Base-by-base conservation (phyloP, 1,140 invertebrate genomes). In the Cephus cinctus region DNA sequence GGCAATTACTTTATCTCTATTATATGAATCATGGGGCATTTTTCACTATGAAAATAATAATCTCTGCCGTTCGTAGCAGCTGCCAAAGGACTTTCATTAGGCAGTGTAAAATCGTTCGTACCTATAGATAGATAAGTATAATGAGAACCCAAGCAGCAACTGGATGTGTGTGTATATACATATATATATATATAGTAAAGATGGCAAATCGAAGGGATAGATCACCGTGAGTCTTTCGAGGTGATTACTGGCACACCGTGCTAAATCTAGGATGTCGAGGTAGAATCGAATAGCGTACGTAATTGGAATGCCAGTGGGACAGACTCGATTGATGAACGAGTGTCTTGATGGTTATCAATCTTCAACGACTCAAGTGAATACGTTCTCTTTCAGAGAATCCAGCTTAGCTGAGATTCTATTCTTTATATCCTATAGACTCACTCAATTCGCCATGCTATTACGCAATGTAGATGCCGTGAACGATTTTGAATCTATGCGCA, bases 231-330 rank as follows among this genome's bases (percentile, higher is more conserved):
- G 6, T n/a, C 25, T 8, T n/a, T 27, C n/a, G 8, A n/a, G n/a
- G n/a, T 27, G 25, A 12, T 3, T 30, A 12, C 4, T 12, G 11
- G 2, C 27, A 30, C 12, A 12, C 27, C 27, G 2, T 9, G 1
- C 9, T 30, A 30, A 11, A 12, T 12, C 9, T 30, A 30, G 11
- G 9, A 30, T 12, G n/a, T 12, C 16, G 35, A 11, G 35, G 35
- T 12, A 16, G 11, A 38, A 38, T 14, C n/a, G 16, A 18, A 38
- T 9, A 12, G 16, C n/a, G 16, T 18, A 12, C 11, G 35, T 38
- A 38, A 38, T 16, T 38, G 35, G 35, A 38, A 38, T 38, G 16
- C 35, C 35, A 16, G 6, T n/a, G 25, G 25, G 25, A 27, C 25
- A 27, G 25, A n/a, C n/a, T 16, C 16, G 2, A 16, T 16, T 18